phyloP scores from a whole-genome alignment of 2,888 invertebrate genomes.

The Lomographa bimaculata region DNA sequence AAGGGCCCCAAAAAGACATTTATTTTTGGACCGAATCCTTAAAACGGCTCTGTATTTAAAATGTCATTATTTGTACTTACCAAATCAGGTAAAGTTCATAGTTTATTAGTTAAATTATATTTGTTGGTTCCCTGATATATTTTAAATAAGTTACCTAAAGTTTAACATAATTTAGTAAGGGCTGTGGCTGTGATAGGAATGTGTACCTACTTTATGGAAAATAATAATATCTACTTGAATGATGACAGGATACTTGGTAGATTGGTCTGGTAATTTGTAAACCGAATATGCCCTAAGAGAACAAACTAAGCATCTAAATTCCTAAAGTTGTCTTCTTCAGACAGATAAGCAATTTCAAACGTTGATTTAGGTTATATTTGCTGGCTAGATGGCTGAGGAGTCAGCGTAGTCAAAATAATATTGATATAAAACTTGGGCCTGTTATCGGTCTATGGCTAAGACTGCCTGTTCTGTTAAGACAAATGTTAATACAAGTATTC shows the following conservation, averaged over 20 bases:
- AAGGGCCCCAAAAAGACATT: background rate
- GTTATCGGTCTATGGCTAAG: too few species aligned
- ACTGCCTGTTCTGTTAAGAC: too few species aligned
- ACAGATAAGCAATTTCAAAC: too few species aligned
- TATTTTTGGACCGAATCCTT: background rate
- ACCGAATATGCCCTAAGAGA: too few species aligned
- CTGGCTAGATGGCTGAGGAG: too few species aligned
- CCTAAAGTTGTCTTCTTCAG: too few species aligned
- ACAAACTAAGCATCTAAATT: too few species aligned
- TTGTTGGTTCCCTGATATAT: conserved; percentile 3
- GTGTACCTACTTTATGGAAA: conserved; percentile 18
- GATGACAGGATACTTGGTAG: too few species aligned
- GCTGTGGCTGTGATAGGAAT: conserved; percentile 25
- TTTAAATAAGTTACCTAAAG: conserved; percentile 13
- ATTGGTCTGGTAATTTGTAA: conserved; percentile 12
- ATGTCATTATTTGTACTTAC: conserved; percentile 14
- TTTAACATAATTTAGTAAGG: conserved; percentile 11
- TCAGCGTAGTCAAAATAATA: too few species aligned
- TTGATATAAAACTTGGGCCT: too few species aligned
- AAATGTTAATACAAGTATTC: too few species aligned
- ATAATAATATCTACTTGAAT: conserved; percentile 25
- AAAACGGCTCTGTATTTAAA: conserved; percentile 8
- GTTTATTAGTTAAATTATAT: conserved; percentile 7
- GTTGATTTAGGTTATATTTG: too few species aligned
- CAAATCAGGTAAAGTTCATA: conserved; percentile 9